These are phyloP conservation scores for Dendroctonus valens DNA, from an alignment of 1,140 invertebrate genomes.

Conservation along the genomic window DNA sequence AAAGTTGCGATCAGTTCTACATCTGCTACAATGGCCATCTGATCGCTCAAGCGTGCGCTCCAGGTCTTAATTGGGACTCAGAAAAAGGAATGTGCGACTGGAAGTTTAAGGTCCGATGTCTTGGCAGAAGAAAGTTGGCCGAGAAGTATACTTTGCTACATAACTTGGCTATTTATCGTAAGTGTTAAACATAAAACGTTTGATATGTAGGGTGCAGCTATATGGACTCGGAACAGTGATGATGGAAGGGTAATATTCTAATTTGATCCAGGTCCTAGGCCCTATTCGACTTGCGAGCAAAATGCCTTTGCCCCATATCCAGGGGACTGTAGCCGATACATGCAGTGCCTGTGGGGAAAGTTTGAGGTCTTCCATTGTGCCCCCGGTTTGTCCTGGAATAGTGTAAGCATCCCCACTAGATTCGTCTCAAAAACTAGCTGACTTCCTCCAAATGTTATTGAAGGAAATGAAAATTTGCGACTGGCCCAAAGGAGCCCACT, in stretches of 20 bases:
- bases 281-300: constrained; percentile 57
- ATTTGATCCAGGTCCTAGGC: constrained; percentile 43
- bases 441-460: constrained; percentile 6
- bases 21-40: constrained; percentile 68
- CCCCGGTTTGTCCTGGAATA: constrained; percentile 76
- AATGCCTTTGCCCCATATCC: constrained; percentile 58
- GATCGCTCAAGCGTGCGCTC: constrained; percentile 65
- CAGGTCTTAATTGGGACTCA: constrained; percentile 67
- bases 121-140: constrained; percentile 36
- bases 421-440: not conserved
- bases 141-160: constrained; percentile 25
- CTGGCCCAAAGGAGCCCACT: constrained; percentile 73
- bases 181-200: too few species aligned
- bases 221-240: too few species aligned
- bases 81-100: constrained; percentile 68
- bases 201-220: too few species aligned
- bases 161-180: constrained; percentile 16
- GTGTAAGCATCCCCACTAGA: constrained; percentile 49
- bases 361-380: constrained; percentile 70
- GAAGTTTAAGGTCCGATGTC: constrained; percentile 55
- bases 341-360: constrained; percentile 76
- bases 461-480: constrained; percentile 66
- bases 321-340: constrained; percentile 70
- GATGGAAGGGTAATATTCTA: not conserved
- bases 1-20: constrained; percentile 64